Conservation (phyloP, 2,113 vertebrate species). For the Desmodus rotundus region DNA sequence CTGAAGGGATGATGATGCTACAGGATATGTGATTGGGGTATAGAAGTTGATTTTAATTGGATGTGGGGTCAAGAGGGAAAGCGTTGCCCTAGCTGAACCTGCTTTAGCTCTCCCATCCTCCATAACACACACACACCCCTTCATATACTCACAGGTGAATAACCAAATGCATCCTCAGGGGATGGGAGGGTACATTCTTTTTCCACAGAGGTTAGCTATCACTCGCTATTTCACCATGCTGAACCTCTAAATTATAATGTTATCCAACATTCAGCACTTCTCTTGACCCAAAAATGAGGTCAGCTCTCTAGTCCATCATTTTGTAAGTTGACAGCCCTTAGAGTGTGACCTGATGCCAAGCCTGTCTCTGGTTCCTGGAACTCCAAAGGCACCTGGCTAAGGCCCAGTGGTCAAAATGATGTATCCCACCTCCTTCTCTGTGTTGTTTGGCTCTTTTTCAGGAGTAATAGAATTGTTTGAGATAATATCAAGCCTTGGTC, state of each 20-base stretch:
- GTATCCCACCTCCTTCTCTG: neutral
- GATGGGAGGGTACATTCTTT: neutral
- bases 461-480: neutral
- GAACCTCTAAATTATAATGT: neutral
- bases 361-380: slow-evolving; percentile 8
- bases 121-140: neutral
- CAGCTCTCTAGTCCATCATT: neutral
- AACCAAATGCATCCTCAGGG: neutral
- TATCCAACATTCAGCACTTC: neutral
- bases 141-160: neutral
- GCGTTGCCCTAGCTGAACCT: neutral
- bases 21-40: neutral
- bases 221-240: neutral
- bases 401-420: neutral
- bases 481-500: neutral
- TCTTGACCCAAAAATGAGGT: neutral
- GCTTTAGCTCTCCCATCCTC: neutral
- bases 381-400: neutral
- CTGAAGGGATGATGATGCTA: neutral
- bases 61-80: neutral
- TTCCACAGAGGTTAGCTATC: neutral
- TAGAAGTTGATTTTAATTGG: neutral
- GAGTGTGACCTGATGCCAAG: neutral
- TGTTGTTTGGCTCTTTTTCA: neutral
- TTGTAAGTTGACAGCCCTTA: neutral